Evolutionary conservation across 2,888 invertebrate genomes (phyloP).

Genomic region (Athalia cordata): DNA sequence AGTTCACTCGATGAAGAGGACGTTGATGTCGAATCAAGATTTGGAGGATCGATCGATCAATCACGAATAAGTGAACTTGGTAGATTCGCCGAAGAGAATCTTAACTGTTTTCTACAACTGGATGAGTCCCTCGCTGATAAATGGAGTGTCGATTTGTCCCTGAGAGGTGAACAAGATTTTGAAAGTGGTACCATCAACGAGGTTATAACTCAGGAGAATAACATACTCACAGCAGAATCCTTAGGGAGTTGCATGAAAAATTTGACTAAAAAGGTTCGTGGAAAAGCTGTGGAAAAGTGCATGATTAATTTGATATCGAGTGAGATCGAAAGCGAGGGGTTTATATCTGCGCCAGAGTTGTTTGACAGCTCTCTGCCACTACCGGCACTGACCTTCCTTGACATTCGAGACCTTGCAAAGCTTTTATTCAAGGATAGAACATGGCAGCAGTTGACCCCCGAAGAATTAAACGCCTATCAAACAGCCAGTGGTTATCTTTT

Average conservation of each 20-base stretch:
- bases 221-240: too few relatives aligned
- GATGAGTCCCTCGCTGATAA: slow-evolving; percentile 30
- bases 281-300: slow-evolving; percentile 1
- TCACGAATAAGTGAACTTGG: slow-evolving; percentile 7
- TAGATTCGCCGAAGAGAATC: slow-evolving; percentile 14
- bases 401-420: not conserved
- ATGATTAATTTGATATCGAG: not conserved
- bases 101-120: slow-evolving; percentile 26
- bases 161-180: not conserved
- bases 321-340: slow-evolving; percentile 16
- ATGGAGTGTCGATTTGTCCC: slow-evolving; percentile 9
- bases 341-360: slow-evolving; percentile 13
- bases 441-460: not conserved
- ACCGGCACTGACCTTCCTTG: not conserved
- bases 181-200: not conserved
- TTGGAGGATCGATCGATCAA: not conserved
- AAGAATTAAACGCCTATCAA: not conserved
- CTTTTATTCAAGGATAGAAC: slow-evolving; percentile 7
- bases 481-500: not conserved
- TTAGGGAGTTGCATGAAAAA: not conserved
- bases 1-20: not conserved
- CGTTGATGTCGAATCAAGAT: not conserved
- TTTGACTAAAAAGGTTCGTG: not conserved
- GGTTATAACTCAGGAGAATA: too few relatives aligned
- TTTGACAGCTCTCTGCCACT: slow-evolving; percentile 18